Evolutionary conservation across 2,113 vertebrate species (phyloP), one percentile per base, ranked within the genome.

Genomic region (Bubo bubo): DNA sequence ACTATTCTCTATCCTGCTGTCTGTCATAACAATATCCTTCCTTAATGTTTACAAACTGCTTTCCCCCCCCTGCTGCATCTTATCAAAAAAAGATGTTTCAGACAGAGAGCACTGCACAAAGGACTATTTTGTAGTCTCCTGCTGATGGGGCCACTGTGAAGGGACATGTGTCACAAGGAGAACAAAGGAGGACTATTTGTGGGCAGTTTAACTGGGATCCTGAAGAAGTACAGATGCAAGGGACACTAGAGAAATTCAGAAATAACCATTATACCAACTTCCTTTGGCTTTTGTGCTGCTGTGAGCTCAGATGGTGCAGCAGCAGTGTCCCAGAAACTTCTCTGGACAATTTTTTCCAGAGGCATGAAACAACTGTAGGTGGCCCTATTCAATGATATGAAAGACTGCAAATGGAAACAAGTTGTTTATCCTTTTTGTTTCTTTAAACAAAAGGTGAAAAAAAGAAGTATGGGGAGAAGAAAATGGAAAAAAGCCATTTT

Each of bases 401-500:
- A 60, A 53, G 32, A 66, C 49, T 58, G 5, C 14, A 74, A 58
- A 63, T 34, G 11, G 22, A 87, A 94, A 49, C 1, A 62, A 66
- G n/a, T 30, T 83, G 8, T n/a, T 56, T 37, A 28, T 66, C 9
- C 3, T 41, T 83, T 86, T 50, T 59, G 3, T 64, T 94, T 76
- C 27, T 77, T 72, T 23, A 5, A 85, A 68, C 39, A 75, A 75
- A 37, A 34, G 1, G 4, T 35, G 6, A 11, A 21, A 58, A 70
- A 75, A 39, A 20, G 8, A 37, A 34, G 6, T 0, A 0, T 1
- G 6, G 1, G 13, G 17, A 75, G 56, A 50, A 67, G 7, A 56
- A 86, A 70, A 77, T 14, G 6, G 19, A n/a, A 37, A 20, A 35
- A 62, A 66, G 0, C 10, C 6, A 19, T 45, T 71, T 9, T 23